Evolutionary conservation across 2,888 invertebrate species (phyloP).

Genomic region (Drosophila prolongata): DNA sequence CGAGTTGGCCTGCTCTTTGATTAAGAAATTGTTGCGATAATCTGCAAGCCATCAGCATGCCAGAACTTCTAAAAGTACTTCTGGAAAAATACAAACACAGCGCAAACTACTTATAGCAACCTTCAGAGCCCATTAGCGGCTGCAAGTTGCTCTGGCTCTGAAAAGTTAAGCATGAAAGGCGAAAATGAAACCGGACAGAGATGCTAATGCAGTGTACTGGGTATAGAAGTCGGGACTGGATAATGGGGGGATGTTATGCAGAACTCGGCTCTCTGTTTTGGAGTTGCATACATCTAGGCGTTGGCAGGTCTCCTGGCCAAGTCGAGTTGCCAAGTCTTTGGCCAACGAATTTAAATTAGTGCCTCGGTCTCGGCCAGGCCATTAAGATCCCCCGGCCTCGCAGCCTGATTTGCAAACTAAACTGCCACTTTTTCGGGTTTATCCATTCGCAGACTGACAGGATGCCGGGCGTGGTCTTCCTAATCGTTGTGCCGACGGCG

Average conservation of each 20-base stretch:
- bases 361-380: conserved; percentile 9
- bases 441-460: conserved; percentile 43
- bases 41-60: conserved; percentile 12
- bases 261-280: conserved; percentile 17
- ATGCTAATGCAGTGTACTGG: conserved; percentile 36
- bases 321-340: conserved; percentile 29
- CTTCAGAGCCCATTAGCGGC: conserved; percentile 33
- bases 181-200: conserved; percentile 44
- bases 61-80: conserved; percentile 16
- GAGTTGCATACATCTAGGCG: conserved; percentile 24
- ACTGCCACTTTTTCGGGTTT: conserved; percentile 53
- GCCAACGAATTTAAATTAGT: conserved; percentile 37
- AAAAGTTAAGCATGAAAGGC: conserved; percentile 53
- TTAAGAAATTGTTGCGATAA: conserved; percentile 43
- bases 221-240: conserved; percentile 10
- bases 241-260: conserved; percentile 29
- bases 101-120: conserved; percentile 47
- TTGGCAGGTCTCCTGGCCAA: conserved; percentile 24
- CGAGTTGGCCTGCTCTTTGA: conserved; percentile 49
- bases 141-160: conserved; percentile 47
- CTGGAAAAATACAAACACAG: conserved; percentile 30
- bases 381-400: conserved; percentile 14
- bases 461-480: conserved; percentile 89
- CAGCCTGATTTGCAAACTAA: conserved; percentile 58
- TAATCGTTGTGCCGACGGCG: conserved; percentile 89